Base-by-base conservation (phyloP, 2,888 invertebrate species). In the Hartigia nigra region DNA sequence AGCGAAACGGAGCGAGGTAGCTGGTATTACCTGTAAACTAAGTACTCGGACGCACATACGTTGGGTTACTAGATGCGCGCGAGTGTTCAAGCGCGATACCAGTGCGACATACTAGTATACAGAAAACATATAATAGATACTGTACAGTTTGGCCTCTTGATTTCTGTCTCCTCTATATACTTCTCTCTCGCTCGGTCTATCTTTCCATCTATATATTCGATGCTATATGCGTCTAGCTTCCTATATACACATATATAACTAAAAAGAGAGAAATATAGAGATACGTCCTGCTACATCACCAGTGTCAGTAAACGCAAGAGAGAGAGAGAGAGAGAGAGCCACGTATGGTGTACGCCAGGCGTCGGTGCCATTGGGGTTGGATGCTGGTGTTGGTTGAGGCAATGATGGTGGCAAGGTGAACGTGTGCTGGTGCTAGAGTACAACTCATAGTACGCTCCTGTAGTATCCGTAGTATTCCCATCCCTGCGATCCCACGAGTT, bases 391-490 rank as follows among this genome's bases (percentile, higher is more conserved):
- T 23, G 72, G 72, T 34, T 9, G 72, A 34, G 31, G 31, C 31
- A 34, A 34, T 12, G 72, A 34, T 32, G 72, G 72, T 32, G 75
- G 75, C 32, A 31, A 36, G 31, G 23, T 75, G 77, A 31, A 77
- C 78, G 81, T 83, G 83, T 84, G 86, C 84, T 85, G 85, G 85
- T 81, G 84, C 70, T 85, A 76, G 88, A 87, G 88, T 88, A 88
- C 87, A 87, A 88, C 88, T 87, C 87, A 87, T 89, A 88, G 88
- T 88, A 89, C 88, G 88, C 86, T 86, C 84, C 82, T 88, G 88
- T 88, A 87, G 86, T 87, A 87, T 87, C 85, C 87, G 87, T 89
- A 88, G 89, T 89, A 88, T 86, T 85, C 85, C 85, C 85, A 76
- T 70, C 76, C 76, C 70, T 78, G 77, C 78, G 69, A 55, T 76